These are phyloP conservation scores for Glaucidium brasilianum DNA, from an alignment of 2,113 vertebrate species.

Conservation along the genomic window DNA sequence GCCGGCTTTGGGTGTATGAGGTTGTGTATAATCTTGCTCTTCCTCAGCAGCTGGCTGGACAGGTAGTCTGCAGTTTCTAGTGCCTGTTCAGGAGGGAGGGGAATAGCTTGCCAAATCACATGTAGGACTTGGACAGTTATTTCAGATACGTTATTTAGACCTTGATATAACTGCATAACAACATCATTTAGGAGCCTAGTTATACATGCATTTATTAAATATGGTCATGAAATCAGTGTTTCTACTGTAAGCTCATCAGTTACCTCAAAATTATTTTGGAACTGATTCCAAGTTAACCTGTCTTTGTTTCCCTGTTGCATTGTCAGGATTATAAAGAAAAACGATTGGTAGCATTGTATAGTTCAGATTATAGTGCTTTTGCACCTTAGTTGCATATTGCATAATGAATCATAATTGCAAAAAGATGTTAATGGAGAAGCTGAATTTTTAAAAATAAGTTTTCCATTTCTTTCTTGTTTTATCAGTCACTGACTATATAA, in stretches of 20 bases:
- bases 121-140: fast-evolving
- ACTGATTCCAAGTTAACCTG: background rate
- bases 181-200: background rate
- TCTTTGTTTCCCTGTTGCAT: background rate
- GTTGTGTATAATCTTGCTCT: background rate
- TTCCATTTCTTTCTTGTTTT: background rate
- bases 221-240: background rate
- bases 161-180: background rate
- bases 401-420: background rate
- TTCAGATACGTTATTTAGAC: background rate
- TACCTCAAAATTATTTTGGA: background rate
- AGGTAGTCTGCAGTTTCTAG: background rate
- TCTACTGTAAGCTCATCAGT: background rate
- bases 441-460: background rate
- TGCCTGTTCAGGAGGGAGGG: background rate
- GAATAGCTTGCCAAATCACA: background rate
- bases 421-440: background rate
- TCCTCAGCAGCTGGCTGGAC: background rate
- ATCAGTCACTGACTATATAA: background rate
- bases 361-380: background rate
- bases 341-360: background rate
- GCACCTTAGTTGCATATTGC: background rate
- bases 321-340: background rate
- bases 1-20: background rate
- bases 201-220: background rate